These are phyloP conservation scores for Drosophila dives DNA, from an alignment of 2,888 invertebrate species.

Conservation along the genomic window DNA sequence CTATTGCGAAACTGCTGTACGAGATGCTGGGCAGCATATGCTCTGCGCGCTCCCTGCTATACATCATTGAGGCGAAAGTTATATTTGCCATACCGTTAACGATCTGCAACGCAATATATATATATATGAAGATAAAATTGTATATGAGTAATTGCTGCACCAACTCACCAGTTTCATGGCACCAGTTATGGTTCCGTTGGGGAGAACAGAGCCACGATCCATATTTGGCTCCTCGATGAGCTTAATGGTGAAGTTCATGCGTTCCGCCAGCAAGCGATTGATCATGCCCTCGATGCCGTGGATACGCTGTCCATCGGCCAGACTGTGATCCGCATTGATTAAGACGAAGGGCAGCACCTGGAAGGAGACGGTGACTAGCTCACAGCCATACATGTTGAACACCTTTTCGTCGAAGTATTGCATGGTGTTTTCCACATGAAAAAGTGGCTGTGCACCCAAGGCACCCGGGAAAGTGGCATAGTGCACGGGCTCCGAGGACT, in stretches of 20 bases:
- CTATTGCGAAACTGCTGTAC: conserved; percentile 70
- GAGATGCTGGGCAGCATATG: conserved; percentile 71
- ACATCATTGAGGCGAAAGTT: conserved; percentile 72
- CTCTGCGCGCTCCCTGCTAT: conserved; percentile 54
- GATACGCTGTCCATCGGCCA: conserved; percentile 30
- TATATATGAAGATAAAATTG: too few species aligned
- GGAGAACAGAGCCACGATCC: conserved; percentile 61
- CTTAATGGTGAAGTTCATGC: conserved; percentile 81
- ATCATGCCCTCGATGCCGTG: conserved; percentile 82
- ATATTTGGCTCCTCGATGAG: conserved; percentile 42
- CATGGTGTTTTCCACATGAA: conserved; percentile 35
- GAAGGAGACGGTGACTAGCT: conserved; percentile 72
- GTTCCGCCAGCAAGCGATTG: conserved; percentile 64
- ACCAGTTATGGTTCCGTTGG: conserved; percentile 81
- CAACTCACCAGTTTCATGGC: conserved; percentile 73
- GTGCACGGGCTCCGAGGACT: conserved; percentile 66
- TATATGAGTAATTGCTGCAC: not conserved
- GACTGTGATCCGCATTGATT: conserved; percentile 42
- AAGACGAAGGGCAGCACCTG: conserved; percentile 71
- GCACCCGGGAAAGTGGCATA: conserved; percentile 65
- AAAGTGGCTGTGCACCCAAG: conserved; percentile 24
- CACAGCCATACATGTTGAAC: conserved; percentile 77
- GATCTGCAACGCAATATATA: conserved; percentile 52
- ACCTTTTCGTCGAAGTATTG: conserved; percentile 74
- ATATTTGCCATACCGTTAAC: conserved; percentile 74